Conservation (phyloP, 2,113 vertebrate genomes). For the Plecotus auritus region DNA sequence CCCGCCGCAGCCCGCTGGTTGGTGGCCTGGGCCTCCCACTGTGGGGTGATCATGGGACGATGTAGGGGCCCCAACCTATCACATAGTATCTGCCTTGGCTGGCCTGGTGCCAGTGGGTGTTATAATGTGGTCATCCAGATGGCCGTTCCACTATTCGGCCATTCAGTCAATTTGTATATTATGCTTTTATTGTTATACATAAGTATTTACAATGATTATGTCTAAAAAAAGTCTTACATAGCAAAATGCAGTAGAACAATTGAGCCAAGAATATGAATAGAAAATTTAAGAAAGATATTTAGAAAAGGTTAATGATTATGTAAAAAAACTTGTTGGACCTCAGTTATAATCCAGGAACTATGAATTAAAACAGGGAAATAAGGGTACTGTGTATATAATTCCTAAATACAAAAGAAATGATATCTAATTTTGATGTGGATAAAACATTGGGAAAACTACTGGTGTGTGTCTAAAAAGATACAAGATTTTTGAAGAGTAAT, state of each 20-base stretch:
- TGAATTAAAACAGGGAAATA: not conserved
- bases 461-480: not conserved
- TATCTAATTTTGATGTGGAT: not conserved
- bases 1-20: too few species aligned
- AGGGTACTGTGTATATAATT: not conserved
- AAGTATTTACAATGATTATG: not conserved
- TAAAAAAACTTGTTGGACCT: not conserved
- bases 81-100: too few species aligned
- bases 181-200: not conserved
- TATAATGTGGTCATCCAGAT: too few species aligned
- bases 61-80: too few species aligned
- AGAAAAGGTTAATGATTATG: not conserved
- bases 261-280: not conserved
- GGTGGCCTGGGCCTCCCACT: too few species aligned
- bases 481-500: not conserved
- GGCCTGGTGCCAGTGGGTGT: too few species aligned
- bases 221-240: not conserved
- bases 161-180: too few species aligned
- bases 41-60: too few species aligned
- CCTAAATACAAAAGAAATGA: not conserved
- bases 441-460: not conserved
- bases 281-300: not conserved
- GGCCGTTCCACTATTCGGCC: too few species aligned
- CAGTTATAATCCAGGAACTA: not conserved
- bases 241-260: not conserved